A percentile compares a stretch with the other conserved stretches of the same genome.
These are phyloP conservation scores for Meloidogyne exigua DNA, from an alignment of 1,140 invertebrate genomes.

Conservation along the genomic window DNA sequence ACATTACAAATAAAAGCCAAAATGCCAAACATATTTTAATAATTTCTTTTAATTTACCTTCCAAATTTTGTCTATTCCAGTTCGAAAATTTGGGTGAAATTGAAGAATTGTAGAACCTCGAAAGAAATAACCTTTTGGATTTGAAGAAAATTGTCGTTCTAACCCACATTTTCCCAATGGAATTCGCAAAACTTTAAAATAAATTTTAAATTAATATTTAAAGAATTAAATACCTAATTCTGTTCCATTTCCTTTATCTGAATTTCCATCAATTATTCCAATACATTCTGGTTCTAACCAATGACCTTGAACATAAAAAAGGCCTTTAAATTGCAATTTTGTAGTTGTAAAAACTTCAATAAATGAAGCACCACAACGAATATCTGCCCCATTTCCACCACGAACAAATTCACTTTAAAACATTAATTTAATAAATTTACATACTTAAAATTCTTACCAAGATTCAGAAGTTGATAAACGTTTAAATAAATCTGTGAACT, in stretches of 20 bases:
- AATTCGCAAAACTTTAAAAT: slow-evolving; percentile 10
- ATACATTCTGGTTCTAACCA: slow-evolving; percentile 38
- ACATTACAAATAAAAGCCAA: too few species aligned
- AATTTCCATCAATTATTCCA: not conserved
- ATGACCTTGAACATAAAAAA: slow-evolving; percentile 45
- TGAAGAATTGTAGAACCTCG: slow-evolving; percentile 35
- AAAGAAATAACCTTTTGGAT: slow-evolving; percentile 43
- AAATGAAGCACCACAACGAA: slow-evolving; percentile 35
- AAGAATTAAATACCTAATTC: slow-evolving; percentile 12
- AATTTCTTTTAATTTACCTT: not conserved
- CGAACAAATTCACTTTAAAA: slow-evolving; percentile 39
- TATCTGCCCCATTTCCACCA: slow-evolving; percentile 43
- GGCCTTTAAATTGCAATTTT: slow-evolving; percentile 30
- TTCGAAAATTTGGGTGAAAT: slow-evolving; percentile 41
- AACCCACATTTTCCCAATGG: slow-evolving; percentile 12
- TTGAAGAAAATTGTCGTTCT: slow-evolving; percentile 45
- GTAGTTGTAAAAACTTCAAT: slow-evolving; percentile 43
- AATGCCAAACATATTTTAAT: too few species aligned
- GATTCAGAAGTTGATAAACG: slow-evolving; percentile 37
- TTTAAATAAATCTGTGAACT: slow-evolving; percentile 29
- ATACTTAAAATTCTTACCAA: not conserved
- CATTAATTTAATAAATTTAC: not conserved
- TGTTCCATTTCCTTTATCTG: slow-evolving; percentile 8
- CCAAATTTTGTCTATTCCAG: slow-evolving; percentile 31
- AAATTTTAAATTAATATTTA: not conserved